A percentile compares a stretch with the other conserved stretches of the same genome.
These are phyloP conservation scores for Scaptomyza caliginosa DNA, from an alignment of 2,888 invertebrate species.

Conservation along the genomic window DNA sequence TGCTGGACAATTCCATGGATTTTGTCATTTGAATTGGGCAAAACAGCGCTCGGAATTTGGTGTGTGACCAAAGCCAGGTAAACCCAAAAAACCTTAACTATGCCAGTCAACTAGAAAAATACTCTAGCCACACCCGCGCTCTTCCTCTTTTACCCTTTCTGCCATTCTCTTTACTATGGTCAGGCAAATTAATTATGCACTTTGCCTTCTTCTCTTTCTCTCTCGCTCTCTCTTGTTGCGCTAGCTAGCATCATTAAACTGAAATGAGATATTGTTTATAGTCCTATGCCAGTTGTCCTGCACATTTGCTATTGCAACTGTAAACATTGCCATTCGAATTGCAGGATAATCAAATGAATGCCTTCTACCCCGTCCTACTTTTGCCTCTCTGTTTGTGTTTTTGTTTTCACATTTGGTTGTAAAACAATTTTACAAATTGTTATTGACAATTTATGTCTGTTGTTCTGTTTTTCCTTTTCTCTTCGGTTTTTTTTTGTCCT, in stretches of 20 bases:
- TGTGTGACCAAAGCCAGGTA: conserved; percentile 48
- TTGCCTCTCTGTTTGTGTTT: conserved; percentile 19
- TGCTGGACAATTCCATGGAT: conserved; percentile 79
- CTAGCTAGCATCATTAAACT: conserved; percentile 69
- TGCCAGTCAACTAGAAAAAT: conserved; percentile 30
- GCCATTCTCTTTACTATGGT: not conserved
- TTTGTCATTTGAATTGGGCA: conserved; percentile 64
- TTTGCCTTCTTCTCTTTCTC: conserved; percentile 50
- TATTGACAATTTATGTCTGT: conserved; percentile 74
- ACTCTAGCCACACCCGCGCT: not conserved
- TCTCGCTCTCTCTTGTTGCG: not conserved
- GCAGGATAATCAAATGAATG: conserved; percentile 61
- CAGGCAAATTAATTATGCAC: conserved; percentile 74
- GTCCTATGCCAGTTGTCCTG: conserved; percentile 5
- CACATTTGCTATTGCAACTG: conserved; percentile 44
- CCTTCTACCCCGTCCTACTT: not conserved
- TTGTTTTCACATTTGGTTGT: conserved; percentile 50
- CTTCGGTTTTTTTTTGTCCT: not conserved
- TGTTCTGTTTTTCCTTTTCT: conserved; percentile 24
- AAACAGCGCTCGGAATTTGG: not conserved
- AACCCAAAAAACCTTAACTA: conserved; percentile 31
- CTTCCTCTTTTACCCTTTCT: not conserved
- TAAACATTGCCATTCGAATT: conserved; percentile 59
- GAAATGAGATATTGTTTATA: conserved; percentile 66
- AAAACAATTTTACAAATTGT: conserved; percentile 75